These are phyloP conservation scores for Parnassius glacialis DNA, from an alignment of 2,888 invertebrate species.

Conservation along the genomic window DNA sequence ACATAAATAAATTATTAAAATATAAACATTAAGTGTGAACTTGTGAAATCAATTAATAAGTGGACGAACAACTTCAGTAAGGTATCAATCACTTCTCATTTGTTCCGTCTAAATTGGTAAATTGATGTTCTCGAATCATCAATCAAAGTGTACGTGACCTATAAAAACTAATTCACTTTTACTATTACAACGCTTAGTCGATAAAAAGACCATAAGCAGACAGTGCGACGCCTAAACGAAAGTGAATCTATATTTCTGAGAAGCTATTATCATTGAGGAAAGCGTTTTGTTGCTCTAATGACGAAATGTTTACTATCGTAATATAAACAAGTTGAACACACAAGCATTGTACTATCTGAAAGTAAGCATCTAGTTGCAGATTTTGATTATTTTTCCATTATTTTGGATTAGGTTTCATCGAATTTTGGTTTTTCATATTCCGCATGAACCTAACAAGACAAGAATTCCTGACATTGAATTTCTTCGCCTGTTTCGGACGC, in stretches of 20 bases:
- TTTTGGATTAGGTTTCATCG: no score
- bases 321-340: not conserved
- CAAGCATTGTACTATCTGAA: not conserved
- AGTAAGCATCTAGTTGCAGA: no score
- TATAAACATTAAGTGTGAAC: no score
- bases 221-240: conserved; percentile 51
- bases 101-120: conserved; percentile 27
- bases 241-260: conserved; percentile 42
- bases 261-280: conserved; percentile 28
- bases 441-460: no score
- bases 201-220: conserved; percentile 37
- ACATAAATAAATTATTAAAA: no score
- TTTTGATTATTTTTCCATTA: no score
- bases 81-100: conserved; percentile 1
- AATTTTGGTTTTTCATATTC: no score
- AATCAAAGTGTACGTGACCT: conserved; percentile 45
- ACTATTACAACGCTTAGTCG: conserved; percentile 30
- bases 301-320: not conserved
- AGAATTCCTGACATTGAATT: no score
- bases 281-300: conserved; percentile 14
- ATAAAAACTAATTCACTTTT: conserved; percentile 40
- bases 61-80: not conserved
- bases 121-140: conserved; percentile 29
- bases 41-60: no score
- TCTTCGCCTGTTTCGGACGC: no score